Evolutionary conservation across 2,113 vertebrate genomes (phyloP), one percentile per base, ranked within the genome.

Genomic region (Collichthys lucidus): DNA sequence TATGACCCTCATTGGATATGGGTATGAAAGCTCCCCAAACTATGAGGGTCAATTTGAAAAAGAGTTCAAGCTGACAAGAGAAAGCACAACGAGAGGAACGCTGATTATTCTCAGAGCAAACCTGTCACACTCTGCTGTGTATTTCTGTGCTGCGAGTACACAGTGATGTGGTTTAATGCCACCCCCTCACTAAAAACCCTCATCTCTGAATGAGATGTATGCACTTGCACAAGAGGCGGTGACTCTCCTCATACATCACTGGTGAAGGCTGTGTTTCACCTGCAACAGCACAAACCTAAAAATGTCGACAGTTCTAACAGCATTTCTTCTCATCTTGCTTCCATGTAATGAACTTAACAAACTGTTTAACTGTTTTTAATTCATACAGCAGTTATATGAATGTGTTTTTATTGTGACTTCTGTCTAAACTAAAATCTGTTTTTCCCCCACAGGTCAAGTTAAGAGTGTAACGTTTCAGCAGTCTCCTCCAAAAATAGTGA

Each of bases 61-160:
- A 1, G 24, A 79, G 0, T 93, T 93, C 26, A 4, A 22, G 1
- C 22, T 92, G 26, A 78, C 2, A 0, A 88, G 80, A 83, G 0
- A 11, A 9, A 2, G 3, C 4, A 6, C 6, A 7, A 35, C 1
- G 1, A 46, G 12, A 40, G 93, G 90, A 63, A 15, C 55, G 2
- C 86, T 95, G 14, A 67, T 3, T 0, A 78, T 94, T 52, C 53
- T n/a, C 53, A 60, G 22, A 0, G 55, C 82, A 7, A 24, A 5
- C 3, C 20, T 4, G 26, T 75, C 86, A 40, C 77, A 94, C 77
- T 84, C 89, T 4, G 91, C 88, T 74, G 80, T 92, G 44, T 94
- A 93, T 80, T 93, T 88, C 79, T 94, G 93, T 11, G 91, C 94
- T 56, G 92, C 81, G 0, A 94, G 85, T 69, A 60, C 91, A 93